Base-by-base conservation (phyloP, 2,113 vertebrate genomes). In the Rostratula benghalensis region DNA sequence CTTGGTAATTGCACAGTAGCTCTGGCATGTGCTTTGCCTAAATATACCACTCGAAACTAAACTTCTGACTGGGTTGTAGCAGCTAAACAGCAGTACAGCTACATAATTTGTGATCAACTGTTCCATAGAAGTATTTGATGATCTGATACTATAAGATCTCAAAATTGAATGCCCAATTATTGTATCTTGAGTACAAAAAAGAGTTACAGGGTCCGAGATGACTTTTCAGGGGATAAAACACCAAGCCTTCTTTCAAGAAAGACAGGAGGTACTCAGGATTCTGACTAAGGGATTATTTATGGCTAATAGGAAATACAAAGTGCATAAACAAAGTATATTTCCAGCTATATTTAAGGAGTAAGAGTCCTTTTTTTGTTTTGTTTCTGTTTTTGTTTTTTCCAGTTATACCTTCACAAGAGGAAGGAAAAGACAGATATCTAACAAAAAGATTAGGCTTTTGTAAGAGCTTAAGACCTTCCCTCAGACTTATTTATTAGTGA, bases 191-290 rank as follows among this genome's bases (percentile, higher is more conserved):
- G 61, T 20, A 17, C 5, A 64, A 75, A 63, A 59, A 56, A 1
- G 5, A 31, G 25, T n/a, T 76, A 6, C 20, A 51, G 5, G 13
- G 7, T 68, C 43, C 6, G 4, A 54, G n/a, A 41, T 15, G 27
- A 1, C 50, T 88, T 92, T 48, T 82, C 30, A 57, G 30, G 9
- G 22, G 2, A 70, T n/a, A n/a, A 56, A 41, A 65, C 13, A 65
- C 3, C 10, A 67, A 51, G 22, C 10, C 5, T 41, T 80, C 19
- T 89, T 8, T 46, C 57, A 13, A 54, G 10, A 76, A 19, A 64
- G 3, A 25, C 10, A 7, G 67, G 35, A 87, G 6, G 37, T 41
- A 76, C 15, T 43, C 0, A 0, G 28, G 20, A 19, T 22, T 37
- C 23, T 74, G 33, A 74, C 4, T 7, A 31, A 79, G 7, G 10